Evolutionary conservation across 2,113 vertebrate species (phyloP).

Genomic region (Cygnus atratus): DNA sequence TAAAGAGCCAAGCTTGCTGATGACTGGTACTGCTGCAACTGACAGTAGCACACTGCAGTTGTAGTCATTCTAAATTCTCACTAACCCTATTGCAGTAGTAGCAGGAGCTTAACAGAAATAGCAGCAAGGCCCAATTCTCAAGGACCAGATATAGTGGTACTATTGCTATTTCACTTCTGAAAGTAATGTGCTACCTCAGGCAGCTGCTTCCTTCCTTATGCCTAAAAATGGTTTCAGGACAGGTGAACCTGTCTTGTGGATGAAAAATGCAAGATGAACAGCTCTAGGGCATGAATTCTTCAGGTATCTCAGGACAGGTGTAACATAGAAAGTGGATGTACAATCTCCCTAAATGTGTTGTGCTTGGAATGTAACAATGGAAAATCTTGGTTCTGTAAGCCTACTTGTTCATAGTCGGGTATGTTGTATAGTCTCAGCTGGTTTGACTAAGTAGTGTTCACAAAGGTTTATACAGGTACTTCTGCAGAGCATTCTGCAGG

Average conservation of each 20-base stretch:
- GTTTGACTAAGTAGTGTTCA: background rate
- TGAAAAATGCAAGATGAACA: background rate
- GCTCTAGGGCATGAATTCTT: background rate
- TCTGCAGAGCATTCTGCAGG: background rate
- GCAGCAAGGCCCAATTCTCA: background rate
- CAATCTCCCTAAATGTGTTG: background rate
- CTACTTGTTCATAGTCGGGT: background rate
- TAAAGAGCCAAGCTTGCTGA: background rate
- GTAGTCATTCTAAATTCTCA: background rate
- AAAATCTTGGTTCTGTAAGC: background rate
- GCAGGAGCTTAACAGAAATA: background rate
- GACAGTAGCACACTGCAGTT: background rate
- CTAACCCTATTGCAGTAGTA: background rate
- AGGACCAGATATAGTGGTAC: background rate
- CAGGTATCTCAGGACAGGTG: background rate
- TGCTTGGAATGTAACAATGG: background rate
- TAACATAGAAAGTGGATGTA: background rate
- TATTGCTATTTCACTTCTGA: rapidly evolving
- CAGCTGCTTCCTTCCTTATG: background rate
- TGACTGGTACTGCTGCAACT: background rate
- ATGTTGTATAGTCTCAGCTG: background rate
- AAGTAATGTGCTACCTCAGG: background rate
- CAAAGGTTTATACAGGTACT: background rate
- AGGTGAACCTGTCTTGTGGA: background rate
- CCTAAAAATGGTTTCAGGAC: background rate